Conservation (phyloP, 2,888 invertebrate genomes). For the Shargacucullia verbasci region DNA sequence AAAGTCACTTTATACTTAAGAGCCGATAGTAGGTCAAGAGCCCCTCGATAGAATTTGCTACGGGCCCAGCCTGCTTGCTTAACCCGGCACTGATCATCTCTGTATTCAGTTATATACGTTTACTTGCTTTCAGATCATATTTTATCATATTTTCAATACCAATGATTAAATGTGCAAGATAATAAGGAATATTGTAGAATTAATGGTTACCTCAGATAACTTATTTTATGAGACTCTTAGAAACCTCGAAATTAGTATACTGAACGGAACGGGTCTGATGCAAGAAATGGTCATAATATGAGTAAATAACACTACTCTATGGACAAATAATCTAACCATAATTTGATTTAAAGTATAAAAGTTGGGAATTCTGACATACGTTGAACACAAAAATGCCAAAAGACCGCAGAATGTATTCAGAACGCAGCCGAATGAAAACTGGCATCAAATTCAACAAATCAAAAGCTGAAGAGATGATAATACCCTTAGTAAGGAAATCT, state of each 20-base stretch:
- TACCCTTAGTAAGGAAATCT: slow-evolving; percentile 32
- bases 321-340: too few species aligned
- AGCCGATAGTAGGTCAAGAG: too few species aligned
- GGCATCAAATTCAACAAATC: slow-evolving; percentile 1
- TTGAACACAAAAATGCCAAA: slow-evolving; percentile 30
- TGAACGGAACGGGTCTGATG: background rate
- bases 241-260: background rate
- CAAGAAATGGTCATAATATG: slow-evolving; percentile 6
- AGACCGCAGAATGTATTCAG: slow-evolving; percentile 2
- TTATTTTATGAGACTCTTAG: background rate
- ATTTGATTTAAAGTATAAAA: background rate
- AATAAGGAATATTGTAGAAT: slow-evolving; percentile 10
- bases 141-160: background rate
- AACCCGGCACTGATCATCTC: too few species aligned
- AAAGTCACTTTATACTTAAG: too few species aligned
- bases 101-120: too few species aligned
- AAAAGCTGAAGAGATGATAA: background rate
- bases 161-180: slow-evolving; percentile 22
- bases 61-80: too few species aligned
- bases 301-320: background rate
- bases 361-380: background rate
- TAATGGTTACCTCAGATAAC: slow-evolving; percentile 1
- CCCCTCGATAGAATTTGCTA: too few species aligned
- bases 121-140: slow-evolving; percentile 20
- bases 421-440: background rate